Base-by-base conservation (phyloP, 2,888 invertebrate genomes). In the Emmelina monodactyla region DNA sequence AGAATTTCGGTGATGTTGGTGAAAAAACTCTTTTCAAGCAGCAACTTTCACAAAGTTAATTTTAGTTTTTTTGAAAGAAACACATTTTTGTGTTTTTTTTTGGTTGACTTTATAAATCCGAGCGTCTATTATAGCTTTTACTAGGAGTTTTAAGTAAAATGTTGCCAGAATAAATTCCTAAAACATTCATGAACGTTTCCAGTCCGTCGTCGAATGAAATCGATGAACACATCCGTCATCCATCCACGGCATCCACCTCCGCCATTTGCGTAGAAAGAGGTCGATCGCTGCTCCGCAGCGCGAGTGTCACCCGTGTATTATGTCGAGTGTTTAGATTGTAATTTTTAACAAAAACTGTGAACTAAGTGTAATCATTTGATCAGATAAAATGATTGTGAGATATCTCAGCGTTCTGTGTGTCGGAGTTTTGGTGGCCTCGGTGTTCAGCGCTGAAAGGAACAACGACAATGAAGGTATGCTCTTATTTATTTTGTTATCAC, bases 221-320 rank as follows among this genome's bases (percentile, higher is more conserved):
- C 80, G 80, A 81, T 81, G 80, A 80, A 63, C 62, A 68, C 59
- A 76, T 76, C 76, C 78, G 80, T 78, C 80, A 75, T 68, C 60
- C 76, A 78, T 75, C 79, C 72, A 66, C 59, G 67, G 59, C 76
- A 78, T 75, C 79, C 72, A 66, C 59, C 72, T 72, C 73, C 79
- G 79, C 81, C 80, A 81, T 81, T 76, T 79, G 79, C 80, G 76
- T 72, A 55, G 58, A 54, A 68, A n/a, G n/a, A 63, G 68, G 66
- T 58, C 58, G 72, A 70, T 35, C n/a, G 30, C 29, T 63, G 65
- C 62, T 65, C 50, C 50, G 64, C 60, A 60, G 73, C 71, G 75
- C 68, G 61, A 68, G 69, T 72, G 76, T 68, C 63, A 63, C 62
- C 58, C 59, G 60, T 66, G 67, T 63, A 67, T 54, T 68, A 76